Evolutionary conservation across 2,113 vertebrate genomes (phyloP), one percentile per base, ranked within the genome.

Genomic region (Hemiscyllium ocellatum): DNA sequence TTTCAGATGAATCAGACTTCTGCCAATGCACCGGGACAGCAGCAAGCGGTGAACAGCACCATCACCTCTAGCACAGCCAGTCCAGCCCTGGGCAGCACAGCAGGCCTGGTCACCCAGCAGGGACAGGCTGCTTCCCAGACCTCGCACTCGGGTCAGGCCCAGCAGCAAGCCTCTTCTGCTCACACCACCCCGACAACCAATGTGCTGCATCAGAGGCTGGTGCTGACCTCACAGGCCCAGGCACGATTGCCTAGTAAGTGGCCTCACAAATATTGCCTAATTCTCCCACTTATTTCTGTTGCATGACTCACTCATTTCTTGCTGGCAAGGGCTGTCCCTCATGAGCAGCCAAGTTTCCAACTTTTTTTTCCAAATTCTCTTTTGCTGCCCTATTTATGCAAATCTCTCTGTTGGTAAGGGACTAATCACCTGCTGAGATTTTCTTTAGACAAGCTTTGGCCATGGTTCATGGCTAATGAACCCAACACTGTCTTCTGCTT

Each of bases 181-280:
- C 98, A 97, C 97, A 96, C 97, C 96, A 97, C 98, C 96, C 98
- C 98, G 97, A 72, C 94, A 72, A 98, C 98, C 97, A 98, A 97
- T 96, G 96, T 98, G 97, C 97, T 98, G 97, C 98, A 98, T 97
- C 99, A 99, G 98, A 99, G 98, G 98, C 98, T 99, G 98, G 98
- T 99, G 96, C 98, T 99, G 96, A 98, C 98, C 98, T 98, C 99
- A 97, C 99, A 99, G 98, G 98, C 99, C 97, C 98, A 99, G 98
- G 98, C 99, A 98, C 98, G 99, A 97, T 98, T 99, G 98, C 99
- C 99, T 98, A 99, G 99, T 99, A 99, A 99, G 99, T 99, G 98
- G 98, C 98, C 98, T 97, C 96, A 68, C 95, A 96, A 95, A 95
- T 95, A 52, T 95, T 72, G 94, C 94, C 69, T 95, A 72, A 50